phyloP scores from a whole-genome alignment of 2,797 vertebrate species.

The Syngnathus acus region DNA sequence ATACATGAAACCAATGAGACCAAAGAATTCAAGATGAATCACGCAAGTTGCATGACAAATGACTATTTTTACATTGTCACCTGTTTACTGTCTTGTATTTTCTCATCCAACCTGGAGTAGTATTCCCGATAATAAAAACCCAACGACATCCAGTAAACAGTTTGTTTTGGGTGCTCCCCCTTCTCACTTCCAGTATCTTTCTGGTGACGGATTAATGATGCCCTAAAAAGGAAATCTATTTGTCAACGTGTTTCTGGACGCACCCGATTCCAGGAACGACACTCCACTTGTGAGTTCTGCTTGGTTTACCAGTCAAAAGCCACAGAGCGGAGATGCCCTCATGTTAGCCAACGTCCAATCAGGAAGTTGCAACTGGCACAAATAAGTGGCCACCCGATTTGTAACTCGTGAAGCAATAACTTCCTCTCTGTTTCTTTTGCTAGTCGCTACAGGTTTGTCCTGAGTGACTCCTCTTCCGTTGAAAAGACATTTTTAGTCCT shows the following conservation, averaged over 20 bases:
- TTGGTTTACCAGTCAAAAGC: too few species aligned
- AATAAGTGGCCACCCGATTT: conserved; percentile 35
- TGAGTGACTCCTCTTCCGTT: conserved; percentile 1
- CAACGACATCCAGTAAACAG: not conserved
- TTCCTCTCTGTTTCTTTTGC: conserved; percentile 32
- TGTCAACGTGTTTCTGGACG: not conserved
- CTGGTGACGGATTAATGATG: not conserved
- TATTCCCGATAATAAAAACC: not conserved
- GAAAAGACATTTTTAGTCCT: not conserved
- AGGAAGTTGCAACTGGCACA: conserved; percentile 63
- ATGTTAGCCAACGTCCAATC: conserved; percentile 56
- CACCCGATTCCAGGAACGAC: not conserved
- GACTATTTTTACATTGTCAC: not conserved
- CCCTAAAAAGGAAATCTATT: not conserved
- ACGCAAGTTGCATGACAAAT: not conserved
- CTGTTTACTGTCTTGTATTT: not conserved
- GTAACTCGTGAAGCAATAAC: conserved; percentile 41
- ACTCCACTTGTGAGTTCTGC: too few species aligned
- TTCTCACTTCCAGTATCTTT: conserved; percentile 1
- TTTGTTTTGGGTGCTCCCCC: not conserved
- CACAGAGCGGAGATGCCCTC: conserved; percentile 53
- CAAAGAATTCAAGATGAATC: not conserved
- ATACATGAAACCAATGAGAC: not conserved
- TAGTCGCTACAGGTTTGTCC: conserved; percentile 8
- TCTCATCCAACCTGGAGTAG: not conserved